Conservation (phyloP, 2,113 vertebrate species). For the Desmodus rotundus region DNA sequence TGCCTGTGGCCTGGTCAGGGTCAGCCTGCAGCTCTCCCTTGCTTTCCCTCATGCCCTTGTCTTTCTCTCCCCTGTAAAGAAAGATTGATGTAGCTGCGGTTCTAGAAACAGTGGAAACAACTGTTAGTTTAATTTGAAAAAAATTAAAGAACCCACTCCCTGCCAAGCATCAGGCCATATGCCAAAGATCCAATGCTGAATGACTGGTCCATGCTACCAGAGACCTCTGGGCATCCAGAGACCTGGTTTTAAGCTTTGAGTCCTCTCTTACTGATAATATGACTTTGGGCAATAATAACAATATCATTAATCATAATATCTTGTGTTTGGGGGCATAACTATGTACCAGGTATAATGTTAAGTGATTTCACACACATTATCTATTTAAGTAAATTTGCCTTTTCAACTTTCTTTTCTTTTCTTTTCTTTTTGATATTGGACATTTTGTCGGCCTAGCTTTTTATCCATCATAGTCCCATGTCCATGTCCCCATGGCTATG, state of each 20-base stretch:
- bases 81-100: not conserved
- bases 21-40: not conserved
- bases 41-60: not conserved
- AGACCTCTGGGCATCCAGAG: not conserved
- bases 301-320: not conserved
- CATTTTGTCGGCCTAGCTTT: not conserved
- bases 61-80: not conserved
- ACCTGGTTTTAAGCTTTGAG: not conserved
- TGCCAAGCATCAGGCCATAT: not conserved
- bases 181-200: not conserved
- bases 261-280: not conserved
- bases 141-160: not conserved
- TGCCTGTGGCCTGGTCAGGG: not conserved
- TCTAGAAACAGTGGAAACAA: conserved; percentile 4
- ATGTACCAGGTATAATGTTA: not conserved
- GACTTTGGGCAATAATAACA: not conserved
- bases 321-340: not conserved
- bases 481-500: not conserved
- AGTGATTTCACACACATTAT: not conserved
- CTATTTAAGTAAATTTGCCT: not conserved
- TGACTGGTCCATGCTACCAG: not conserved
- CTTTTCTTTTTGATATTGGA: not conserved
- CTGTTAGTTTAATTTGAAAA: not conserved
- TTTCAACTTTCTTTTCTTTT: not conserved
- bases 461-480: accelerated